Evolutionary conservation across 2,888 invertebrate genomes (phyloP).

Genomic region (Pimpla rufipes): DNA sequence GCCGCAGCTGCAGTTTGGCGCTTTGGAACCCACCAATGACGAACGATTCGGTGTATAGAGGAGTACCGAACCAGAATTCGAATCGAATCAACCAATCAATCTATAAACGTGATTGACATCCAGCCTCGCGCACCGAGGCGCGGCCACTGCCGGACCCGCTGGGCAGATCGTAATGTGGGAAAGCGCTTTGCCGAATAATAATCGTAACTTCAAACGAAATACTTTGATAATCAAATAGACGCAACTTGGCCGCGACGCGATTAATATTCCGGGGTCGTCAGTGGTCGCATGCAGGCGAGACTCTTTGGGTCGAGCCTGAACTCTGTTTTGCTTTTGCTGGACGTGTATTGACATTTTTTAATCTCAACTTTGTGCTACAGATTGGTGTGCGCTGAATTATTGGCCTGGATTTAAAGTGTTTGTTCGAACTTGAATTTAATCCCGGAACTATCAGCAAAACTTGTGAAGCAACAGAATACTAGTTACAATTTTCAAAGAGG

Average conservation of each 20-base stretch:
- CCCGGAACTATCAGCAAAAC: no score
- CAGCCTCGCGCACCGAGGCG: constrained; percentile 2
- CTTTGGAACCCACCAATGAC: constrained; percentile 17
- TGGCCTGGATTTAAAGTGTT: background rate
- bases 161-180: constrained; percentile 4
- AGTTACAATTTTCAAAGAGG: no score
- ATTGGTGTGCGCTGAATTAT: background rate
- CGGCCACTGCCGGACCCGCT: background rate
- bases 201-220: constrained; percentile 16
- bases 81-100: constrained; percentile 45
- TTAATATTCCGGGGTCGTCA: background rate
- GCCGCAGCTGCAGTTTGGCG: constrained; percentile 1
- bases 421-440: background rate
- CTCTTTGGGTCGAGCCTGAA: background rate
- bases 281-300: background rate
- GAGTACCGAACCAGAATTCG: constrained; percentile 33
- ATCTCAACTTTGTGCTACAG: background rate
- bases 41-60: constrained; percentile 19
- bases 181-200: background rate
- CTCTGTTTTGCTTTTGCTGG: background rate
- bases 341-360: background rate
- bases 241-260: background rate
- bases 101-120: constrained; percentile 39
- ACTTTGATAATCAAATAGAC: background rate
- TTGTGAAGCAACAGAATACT: background rate